Evolutionary conservation across 2,113 vertebrate species (phyloP).

Genomic region (Megaptera novaeangliae): DNA sequence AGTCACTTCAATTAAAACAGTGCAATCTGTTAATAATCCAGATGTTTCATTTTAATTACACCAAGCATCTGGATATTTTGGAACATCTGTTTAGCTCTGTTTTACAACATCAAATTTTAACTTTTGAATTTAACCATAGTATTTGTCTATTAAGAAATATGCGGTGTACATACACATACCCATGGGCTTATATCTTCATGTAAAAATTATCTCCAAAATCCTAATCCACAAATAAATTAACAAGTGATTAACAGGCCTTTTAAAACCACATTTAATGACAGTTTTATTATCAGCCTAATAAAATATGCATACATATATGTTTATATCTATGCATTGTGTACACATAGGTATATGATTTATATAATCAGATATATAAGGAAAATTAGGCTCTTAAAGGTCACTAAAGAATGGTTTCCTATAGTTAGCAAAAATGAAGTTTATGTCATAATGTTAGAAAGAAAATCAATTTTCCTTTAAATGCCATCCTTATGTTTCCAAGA

Average conservation of each 20-base stretch:
- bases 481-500: neutral
- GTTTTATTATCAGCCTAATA: neutral
- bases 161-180: neutral
- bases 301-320: neutral
- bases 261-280: neutral
- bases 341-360: neutral
- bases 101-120: neutral
- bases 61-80: neutral
- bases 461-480: neutral
- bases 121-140: neutral
- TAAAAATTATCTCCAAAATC: neutral
- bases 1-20: neutral
- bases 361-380: neutral
- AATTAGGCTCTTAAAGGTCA: neutral
- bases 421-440: neutral
- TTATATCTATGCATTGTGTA: neutral
- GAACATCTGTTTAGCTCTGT: neutral
- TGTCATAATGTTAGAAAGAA: neutral
- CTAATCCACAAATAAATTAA: neutral
- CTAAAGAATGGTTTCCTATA: neutral
- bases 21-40: neutral
- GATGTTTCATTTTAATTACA: constrained; percentile 1
- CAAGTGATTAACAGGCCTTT: neutral
- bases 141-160: neutral
- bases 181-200: neutral